A percentile compares a stretch with the other conserved stretches of the same genome.
phyloP scores from a whole-genome alignment of 2,113 vertebrate species.

The Lutjanus erythropterus region DNA sequence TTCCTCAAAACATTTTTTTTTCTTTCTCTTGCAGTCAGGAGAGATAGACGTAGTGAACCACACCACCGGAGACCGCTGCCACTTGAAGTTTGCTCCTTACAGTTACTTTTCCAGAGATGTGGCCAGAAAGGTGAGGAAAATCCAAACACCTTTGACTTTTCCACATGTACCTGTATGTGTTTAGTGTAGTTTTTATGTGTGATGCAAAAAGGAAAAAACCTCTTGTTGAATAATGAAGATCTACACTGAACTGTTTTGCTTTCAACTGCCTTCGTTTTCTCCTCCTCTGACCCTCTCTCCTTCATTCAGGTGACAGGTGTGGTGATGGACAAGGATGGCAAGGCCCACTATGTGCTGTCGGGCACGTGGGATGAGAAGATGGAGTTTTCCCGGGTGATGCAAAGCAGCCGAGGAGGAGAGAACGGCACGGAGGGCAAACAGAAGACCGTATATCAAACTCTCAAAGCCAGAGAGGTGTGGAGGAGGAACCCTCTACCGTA shows the following conservation, averaged over 20 bases:
- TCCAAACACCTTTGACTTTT: not conserved
- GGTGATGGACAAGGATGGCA: conserved; percentile 92
- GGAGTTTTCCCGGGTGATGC: conserved; percentile 92
- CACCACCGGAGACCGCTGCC: conserved; percentile 94
- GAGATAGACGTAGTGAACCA: conserved; percentile 97
- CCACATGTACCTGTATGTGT: not conserved
- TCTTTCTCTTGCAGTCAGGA: conserved; percentile 87
- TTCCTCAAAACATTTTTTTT: not conserved
- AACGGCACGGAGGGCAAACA: conserved; percentile 90
- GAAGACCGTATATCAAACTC: conserved; percentile 87
- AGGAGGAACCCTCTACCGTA: conserved; percentile 93
- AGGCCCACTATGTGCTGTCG: conserved; percentile 91
- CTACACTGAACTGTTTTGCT: too few relatives aligned
- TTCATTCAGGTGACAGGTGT: conserved; percentile 92
- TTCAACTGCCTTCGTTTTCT: too few relatives aligned
- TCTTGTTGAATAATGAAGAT: too few relatives aligned
- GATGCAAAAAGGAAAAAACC: too few relatives aligned
- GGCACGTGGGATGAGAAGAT: conserved; percentile 99
- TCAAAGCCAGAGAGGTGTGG: conserved; percentile 92
- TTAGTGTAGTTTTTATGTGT: too few relatives aligned
- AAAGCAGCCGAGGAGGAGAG: conserved; percentile 84
- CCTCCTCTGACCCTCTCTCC: too few relatives aligned
- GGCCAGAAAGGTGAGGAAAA: conserved; percentile 91
- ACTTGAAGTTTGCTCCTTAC: conserved; percentile 97
- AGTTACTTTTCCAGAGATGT: conserved; percentile 98